phyloP scores from a whole-genome alignment of 2,797 vertebrate species.

The Eremophila alpestris region DNA sequence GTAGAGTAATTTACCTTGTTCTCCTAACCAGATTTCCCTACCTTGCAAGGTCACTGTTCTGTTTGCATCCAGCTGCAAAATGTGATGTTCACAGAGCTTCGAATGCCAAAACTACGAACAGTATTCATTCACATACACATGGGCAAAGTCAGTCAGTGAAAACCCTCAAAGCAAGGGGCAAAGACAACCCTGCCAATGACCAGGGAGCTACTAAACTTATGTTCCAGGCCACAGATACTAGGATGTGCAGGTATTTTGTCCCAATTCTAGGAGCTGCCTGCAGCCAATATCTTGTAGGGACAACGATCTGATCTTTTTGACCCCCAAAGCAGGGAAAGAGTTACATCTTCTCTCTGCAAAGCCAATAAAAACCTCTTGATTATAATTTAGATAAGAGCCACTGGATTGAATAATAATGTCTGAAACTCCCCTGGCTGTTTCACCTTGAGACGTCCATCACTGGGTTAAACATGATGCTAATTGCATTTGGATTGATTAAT shows the following conservation, averaged over 20 bases:
- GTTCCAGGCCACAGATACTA: not conserved
- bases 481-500: constrained; percentile 96
- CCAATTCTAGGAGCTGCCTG: not conserved
- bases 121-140: not conserved
- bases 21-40: constrained; percentile 30
- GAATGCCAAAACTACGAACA: not conserved
- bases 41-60: not conserved
- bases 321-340: constrained; percentile 74
- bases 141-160: not conserved
- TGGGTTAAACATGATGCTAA: constrained; percentile 97
- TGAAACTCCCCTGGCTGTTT: constrained; percentile 84
- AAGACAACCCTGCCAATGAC: not conserved
- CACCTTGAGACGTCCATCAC: constrained; percentile 96
- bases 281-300: not conserved
- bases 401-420: constrained; percentile 90
- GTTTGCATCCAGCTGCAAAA: not conserved
- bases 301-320: constrained; percentile 59
- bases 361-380: constrained; percentile 90
- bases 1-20: not conserved
- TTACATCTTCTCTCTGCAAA: constrained; percentile 67
- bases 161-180: not conserved
- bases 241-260: not conserved
- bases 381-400: constrained; percentile 86
- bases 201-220: not conserved
- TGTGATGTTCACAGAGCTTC: not conserved